Base-by-base conservation (phyloP, 2,797 vertebrate genomes). In the Sebastes alutus region DNA sequence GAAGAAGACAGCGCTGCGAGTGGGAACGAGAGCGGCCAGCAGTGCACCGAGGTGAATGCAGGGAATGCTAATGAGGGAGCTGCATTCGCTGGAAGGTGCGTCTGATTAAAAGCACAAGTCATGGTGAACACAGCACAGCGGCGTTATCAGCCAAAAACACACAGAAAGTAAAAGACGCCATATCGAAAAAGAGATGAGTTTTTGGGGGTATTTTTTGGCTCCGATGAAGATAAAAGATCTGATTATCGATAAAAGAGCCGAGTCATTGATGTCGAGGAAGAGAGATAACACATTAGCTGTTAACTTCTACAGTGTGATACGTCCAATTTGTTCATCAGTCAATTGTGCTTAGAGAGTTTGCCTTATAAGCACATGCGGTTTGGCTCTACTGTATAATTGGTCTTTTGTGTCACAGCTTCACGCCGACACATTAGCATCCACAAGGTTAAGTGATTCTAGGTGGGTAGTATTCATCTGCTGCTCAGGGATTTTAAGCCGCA, bases 101-200 rank as follows among this genome's bases (percentile, higher is more conserved):
- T 89, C 85, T 90, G 88, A 93, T 92, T 91, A 90, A 90, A 84
- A 87, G 67, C 84, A 84, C 81, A 72, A 82, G 86, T 81, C 56
- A 46, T 49, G 70, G 82, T 68, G 86, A 89, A 89, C 80, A 49
- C 68, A 32, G 66, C 76, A 6, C 76, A 14, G 42, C 2, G 32
- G 78, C 10, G 80, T 92, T 93, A 92, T 93, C 92, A 85, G 78
- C 68, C 66, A 3, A 62, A 89, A 91, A 88, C 87, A 84, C 83
- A 87, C 77, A 82, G 32, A 72, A 59, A 78, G 42, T 77, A 56
- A 69, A 80, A 55, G 65, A 16, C 30, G 32, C 10, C 14, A 2
- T 18, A 8, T 35, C 2, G 7, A 35, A 25, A 63, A 58, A 62
- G 13, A 71, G 67, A 71, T 27, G 56, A 72, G n/a, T 64, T 85